Evolutionary conservation across 2,888 invertebrate genomes (phyloP).

Genomic region (Teleiodes luculella): DNA sequence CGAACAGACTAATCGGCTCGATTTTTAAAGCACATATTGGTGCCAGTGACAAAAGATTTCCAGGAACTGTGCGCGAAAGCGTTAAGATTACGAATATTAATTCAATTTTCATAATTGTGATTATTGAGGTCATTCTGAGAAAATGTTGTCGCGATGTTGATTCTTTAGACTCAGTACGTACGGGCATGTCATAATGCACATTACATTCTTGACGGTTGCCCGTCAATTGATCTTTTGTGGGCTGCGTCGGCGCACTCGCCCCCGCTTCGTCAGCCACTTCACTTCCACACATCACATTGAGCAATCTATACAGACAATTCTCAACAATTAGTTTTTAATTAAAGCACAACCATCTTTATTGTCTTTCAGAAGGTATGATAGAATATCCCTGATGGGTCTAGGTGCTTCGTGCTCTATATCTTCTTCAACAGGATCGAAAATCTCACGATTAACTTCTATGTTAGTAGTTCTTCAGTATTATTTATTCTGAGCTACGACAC

Average conservation of each 20-base stretch:
- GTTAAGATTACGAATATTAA: too few species aligned
- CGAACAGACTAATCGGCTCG: too few species aligned
- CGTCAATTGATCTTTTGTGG: slow-evolving; percentile 65
- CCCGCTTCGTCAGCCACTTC: slow-evolving; percentile 41
- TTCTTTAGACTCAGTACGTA: too few species aligned
- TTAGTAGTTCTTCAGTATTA: too few species aligned
- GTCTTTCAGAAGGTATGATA: background rate
- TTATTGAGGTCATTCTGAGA: too few species aligned
- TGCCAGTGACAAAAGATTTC: too few species aligned
- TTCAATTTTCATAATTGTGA: too few species aligned
- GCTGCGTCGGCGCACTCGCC: slow-evolving; percentile 20
- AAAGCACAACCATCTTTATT: background rate
- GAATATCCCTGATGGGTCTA: background rate
- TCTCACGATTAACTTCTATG: too few species aligned
- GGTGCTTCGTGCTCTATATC: background rate
- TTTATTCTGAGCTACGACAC: too few species aligned
- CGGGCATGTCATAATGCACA: background rate
- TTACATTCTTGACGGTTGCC: slow-evolving; percentile 40
- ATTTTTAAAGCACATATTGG: background rate
- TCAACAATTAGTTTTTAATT: slow-evolving; percentile 30
- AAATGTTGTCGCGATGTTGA: too few species aligned
- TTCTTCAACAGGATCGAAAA: background rate
- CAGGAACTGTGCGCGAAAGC: too few species aligned
- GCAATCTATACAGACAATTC: slow-evolving; percentile 58
- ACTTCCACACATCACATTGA: slow-evolving; percentile 51